Conservation (phyloP, 2,888 invertebrate genomes). For the Patella pellucida region DNA sequence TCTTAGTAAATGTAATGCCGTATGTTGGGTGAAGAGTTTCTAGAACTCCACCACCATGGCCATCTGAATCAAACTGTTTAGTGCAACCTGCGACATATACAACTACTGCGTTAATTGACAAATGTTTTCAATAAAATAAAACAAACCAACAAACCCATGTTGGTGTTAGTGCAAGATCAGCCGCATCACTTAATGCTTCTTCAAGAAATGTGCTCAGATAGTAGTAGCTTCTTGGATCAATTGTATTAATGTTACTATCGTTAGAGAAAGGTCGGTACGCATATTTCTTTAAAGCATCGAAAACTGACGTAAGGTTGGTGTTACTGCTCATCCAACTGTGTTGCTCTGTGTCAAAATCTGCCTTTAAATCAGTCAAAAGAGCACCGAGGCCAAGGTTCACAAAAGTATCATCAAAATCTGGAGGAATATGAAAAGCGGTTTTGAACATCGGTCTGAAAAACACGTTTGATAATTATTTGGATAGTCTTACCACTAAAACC, state of each 20-base stretch:
- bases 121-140: background rate
- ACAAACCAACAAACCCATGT: constrained; percentile 63
- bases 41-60: background rate
- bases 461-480: too few species aligned
- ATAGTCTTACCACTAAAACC: too few species aligned
- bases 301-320: constrained; percentile 55
- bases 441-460: constrained; percentile 38
- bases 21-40: too few species aligned
- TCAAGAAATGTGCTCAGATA: constrained; percentile 57
- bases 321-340: constrained; percentile 53
- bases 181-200: constrained; percentile 35
- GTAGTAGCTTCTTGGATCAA: constrained; percentile 61
- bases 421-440: constrained; percentile 57
- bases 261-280: constrained; percentile 56
- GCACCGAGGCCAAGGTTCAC: constrained; percentile 62
- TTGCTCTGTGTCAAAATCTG: constrained; percentile 47
- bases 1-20: too few species aligned
- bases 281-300: constrained; percentile 56
- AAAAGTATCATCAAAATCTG: constrained; percentile 66
- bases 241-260: constrained; percentile 47
- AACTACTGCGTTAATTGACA: background rate
- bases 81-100: background rate
- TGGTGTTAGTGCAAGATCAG: constrained; percentile 54
- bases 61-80: background rate
- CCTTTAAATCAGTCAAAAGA: constrained; percentile 46